Percentiles rank a stretch among this genome's conserved stretches.
Evolutionary conservation across 2,113 vertebrate genomes (phyloP).

Genomic region (Pyxicephalus adspersus): DNA sequence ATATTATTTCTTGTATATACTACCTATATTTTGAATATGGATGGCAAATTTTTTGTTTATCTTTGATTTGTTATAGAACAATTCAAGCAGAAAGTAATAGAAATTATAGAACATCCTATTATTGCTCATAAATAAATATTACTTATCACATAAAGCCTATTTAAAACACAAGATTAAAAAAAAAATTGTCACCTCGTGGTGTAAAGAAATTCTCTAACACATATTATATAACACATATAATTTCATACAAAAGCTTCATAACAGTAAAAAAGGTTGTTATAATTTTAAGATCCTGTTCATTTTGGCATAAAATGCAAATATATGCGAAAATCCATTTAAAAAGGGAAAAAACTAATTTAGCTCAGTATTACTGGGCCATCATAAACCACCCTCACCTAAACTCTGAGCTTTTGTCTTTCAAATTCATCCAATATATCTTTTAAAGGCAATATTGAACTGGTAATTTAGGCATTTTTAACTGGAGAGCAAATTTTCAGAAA

Average conservation of each 20-base stretch:
- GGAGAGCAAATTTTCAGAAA: slow-evolving; percentile 47
- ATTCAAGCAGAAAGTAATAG: neutral
- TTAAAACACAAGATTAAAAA: slow-evolving; percentile 22
- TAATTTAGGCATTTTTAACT: slow-evolving; percentile 39
- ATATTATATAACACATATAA: slow-evolving; percentile 13
- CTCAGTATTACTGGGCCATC: slow-evolving; percentile 9
- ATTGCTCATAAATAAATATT: neutral
- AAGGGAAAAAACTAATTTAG: slow-evolving; percentile 43
- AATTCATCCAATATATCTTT: slow-evolving; percentile 35
- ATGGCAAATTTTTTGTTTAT: no score
- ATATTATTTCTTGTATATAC: no score
- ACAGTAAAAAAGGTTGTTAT: slow-evolving; percentile 19
- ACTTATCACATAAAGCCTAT: neutral
- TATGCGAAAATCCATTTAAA: slow-evolving; percentile 19
- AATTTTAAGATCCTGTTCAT: slow-evolving; percentile 15
- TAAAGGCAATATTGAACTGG: slow-evolving; percentile 45
- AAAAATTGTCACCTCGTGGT: neutral
- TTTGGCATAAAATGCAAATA: slow-evolving; percentile 32
- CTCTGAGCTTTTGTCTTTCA: slow-evolving; percentile 6
- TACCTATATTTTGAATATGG: no score
- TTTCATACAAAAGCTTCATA: slow-evolving; percentile 24
- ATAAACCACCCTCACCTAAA: slow-evolving; percentile 25
- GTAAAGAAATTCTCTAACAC: slow-evolving; percentile 13
- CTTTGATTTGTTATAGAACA: neutral
- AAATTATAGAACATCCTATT: neutral